Conservation (phyloP, 2,888 invertebrate genomes). For the Sinopyrophorus schimmeli region DNA sequence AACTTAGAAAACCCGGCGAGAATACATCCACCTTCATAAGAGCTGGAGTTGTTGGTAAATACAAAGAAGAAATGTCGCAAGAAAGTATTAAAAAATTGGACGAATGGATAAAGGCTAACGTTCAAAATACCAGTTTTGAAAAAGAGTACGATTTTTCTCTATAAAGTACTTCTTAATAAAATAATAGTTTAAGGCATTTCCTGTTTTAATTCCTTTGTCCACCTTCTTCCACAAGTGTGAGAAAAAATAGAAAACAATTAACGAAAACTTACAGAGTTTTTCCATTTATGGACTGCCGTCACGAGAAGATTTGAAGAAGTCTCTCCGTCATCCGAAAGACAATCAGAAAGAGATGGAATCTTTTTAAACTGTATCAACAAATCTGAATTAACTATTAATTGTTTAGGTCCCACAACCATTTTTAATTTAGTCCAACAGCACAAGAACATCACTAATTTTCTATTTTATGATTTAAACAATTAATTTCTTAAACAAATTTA, state of each 20-base stretch:
- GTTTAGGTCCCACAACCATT: constrained; percentile 24
- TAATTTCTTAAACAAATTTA: background rate
- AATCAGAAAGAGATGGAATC: constrained; percentile 50
- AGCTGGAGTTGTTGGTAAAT: constrained; percentile 40
- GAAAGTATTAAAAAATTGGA: constrained; percentile 46
- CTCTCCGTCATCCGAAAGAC: constrained; percentile 44
- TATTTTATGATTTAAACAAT: background rate
- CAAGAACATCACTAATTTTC: constrained; percentile 16
- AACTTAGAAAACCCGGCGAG: constrained; percentile 36
- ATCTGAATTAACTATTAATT: constrained; percentile 28
- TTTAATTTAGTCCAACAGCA: constrained; percentile 22
- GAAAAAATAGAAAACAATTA: too few species aligned
- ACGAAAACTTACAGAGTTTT: constrained; percentile 26
- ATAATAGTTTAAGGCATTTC: too few species aligned
- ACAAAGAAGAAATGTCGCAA: constrained; percentile 39
- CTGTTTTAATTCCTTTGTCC: too few species aligned
- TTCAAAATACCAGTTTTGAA: too few species aligned
- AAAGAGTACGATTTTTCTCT: too few species aligned
- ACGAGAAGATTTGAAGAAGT: constrained; percentile 43
- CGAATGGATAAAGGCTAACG: too few species aligned
- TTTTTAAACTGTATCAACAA: constrained; percentile 33
- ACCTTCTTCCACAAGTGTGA: too few species aligned
- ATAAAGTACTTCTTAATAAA: too few species aligned
- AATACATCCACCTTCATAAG: too few species aligned
- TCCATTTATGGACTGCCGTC: constrained; percentile 22